Conservation (phyloP, 2,113 vertebrate species). For the Aspidoscelis tigris region DNA sequence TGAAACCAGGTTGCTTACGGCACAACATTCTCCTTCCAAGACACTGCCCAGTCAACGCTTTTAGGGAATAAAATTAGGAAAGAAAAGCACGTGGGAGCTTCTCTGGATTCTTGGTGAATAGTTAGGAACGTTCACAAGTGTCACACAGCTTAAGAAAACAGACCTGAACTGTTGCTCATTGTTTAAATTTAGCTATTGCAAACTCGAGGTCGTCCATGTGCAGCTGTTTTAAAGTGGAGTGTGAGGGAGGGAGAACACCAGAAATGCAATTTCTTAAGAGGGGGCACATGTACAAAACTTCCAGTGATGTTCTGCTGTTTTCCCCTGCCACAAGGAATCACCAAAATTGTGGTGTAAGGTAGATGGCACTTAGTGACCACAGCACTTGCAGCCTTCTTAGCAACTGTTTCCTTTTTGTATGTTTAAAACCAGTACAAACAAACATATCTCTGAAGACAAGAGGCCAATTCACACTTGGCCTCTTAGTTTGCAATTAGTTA, state of each 20-base stretch:
- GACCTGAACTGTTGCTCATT: neutral
- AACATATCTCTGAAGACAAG: too few relatives aligned
- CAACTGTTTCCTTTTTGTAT: too few relatives aligned
- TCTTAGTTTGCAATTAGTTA: too few relatives aligned
- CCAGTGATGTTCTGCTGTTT: neutral
- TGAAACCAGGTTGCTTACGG: neutral
- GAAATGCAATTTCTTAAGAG: neutral
- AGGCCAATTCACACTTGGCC: too few relatives aligned
- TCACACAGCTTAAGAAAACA: neutral
- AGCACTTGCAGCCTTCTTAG: too few relatives aligned
- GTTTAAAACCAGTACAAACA: too few relatives aligned
- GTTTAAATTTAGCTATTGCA: neutral
- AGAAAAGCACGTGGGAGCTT: conserved; percentile 22
- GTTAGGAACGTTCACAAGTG: neutral
- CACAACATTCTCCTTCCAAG: conserved; percentile 50
- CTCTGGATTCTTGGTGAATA: neutral
- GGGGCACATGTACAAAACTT: neutral
- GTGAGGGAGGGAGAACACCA: too few relatives aligned
- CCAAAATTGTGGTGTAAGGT: too few relatives aligned
- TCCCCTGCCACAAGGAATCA: neutral
- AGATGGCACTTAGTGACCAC: too few relatives aligned
- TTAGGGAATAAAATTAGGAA: conserved; percentile 43
- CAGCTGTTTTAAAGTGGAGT: too few relatives aligned
- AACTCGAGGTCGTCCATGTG: neutral
- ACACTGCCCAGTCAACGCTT: conserved; percentile 20